Percentiles rank a stretch among this genome's conserved stretches.
Evolutionary conservation across 2,797 vertebrate species (phyloP).

Genomic region (Chaenodraco wilsoni): DNA sequence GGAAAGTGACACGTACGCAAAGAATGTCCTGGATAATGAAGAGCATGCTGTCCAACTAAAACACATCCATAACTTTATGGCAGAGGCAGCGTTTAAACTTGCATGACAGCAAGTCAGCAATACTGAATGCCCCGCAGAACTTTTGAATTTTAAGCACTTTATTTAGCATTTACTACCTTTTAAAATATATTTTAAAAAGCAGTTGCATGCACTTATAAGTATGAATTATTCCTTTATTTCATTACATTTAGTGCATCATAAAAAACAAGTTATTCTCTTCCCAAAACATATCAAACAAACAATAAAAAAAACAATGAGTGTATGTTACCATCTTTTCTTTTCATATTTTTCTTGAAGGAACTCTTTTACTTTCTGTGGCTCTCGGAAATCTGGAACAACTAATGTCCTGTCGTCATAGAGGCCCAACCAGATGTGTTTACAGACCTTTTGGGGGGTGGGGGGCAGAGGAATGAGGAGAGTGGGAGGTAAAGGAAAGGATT

Average conservation of each 20-base stretch:
- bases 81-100: slow-evolving; percentile 23
- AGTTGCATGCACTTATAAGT: not conserved
- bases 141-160: not conserved
- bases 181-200: not conserved
- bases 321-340: slow-evolving; percentile 97
- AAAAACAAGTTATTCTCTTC: slow-evolving; percentile 3
- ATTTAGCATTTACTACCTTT: slow-evolving; percentile 1
- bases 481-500: slow-evolving; percentile 44
- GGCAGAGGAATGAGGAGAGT: slow-evolving; percentile 58
- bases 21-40: slow-evolving; percentile 16
- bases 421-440: slow-evolving; percentile 99
- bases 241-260: not conserved
- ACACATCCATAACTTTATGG: slow-evolving; percentile 39
- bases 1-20: slow-evolving; percentile 21
- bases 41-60: slow-evolving; percentile 36
- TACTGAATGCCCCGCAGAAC: slow-evolving; percentile 5
- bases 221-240: not conserved
- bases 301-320: not conserved
- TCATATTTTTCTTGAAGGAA: slow-evolving; percentile 99
- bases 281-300: slow-evolving; percentile 15
- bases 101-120: slow-evolving; percentile 6
- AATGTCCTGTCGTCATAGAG: slow-evolving; percentile 98
- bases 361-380: slow-evolving; percentile 99
- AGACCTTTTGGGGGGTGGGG: slow-evolving; percentile 86
- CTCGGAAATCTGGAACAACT: slow-evolving; percentile 98